Evolutionary conservation across 2,888 invertebrate species (phyloP), one percentile per base, ranked within the genome.

Genomic region (Amiota minor): DNA sequence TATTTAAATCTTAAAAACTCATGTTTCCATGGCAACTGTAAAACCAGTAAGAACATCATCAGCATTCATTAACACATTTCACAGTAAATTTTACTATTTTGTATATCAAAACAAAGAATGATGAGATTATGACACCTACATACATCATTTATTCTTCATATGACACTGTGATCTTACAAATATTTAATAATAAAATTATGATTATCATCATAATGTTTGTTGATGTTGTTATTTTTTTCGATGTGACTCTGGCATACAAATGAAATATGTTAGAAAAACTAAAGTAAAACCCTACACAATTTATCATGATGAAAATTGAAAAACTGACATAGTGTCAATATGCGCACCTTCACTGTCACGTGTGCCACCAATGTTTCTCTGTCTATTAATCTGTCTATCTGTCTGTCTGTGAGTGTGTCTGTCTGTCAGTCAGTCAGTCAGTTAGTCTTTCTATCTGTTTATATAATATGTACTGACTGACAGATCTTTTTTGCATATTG

Each of bases 401-500:
- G 35, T 35, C 35, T 35, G 6, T 18, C 20, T 56, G 20, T 56
- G n/a, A 16, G n/a, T 55, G 55, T 55, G 55, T 55, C n/a, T n/a
- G n/a, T n/a, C n/a, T n/a, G n/a, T n/a, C n/a, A n/a, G n/a, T 35
- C 35, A 1, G 35, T 35, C 35, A 6, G 6, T 18, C 20, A 18
- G 20, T 56, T 8, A 6, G 35, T 6, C 6, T 35, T 35, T 35
- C 35, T 8, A 35, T 35, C 35, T 35, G 35, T 35, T 35, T 35
- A 35, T 35, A 35, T 35, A n/a, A n/a, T n/a, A n/a, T 35, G 35
- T 35, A 35, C 6, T 35, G 2, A 2, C 6, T 56, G 56, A 56
- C 56, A 56, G 16, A 56, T 16, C n/a, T 56, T 56, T 18, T 56
- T 56, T 56, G 56, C 56, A 56, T 56, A 56, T 56, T 16, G 10